Base-by-base conservation (phyloP, 2,113 vertebrate species). In the Orycteropus afer region DNA sequence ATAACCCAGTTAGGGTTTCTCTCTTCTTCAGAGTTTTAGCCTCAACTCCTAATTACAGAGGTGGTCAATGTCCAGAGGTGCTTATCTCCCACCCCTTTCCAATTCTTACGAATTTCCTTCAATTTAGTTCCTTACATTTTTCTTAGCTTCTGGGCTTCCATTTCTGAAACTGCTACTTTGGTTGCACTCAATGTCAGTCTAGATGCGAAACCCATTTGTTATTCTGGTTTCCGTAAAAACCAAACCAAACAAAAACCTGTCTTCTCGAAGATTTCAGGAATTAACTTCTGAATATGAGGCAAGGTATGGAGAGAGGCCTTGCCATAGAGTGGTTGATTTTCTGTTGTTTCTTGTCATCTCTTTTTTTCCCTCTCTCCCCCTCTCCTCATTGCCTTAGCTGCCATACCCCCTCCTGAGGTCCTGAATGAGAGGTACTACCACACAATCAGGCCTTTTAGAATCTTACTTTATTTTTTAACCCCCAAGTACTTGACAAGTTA, bases 131-230 rank as follows among this genome's bases (percentile, higher is more conserved):
- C 45, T 91, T 78, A 61, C 1, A 15, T 12, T 76, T 95, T 76
- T 73, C 78, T 92, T 90, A 79, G 59, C 12, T 86, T 78, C 17
- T 92, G 42, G 67, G 73, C 49, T 95, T 4, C 27, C 42, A 27
- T 91, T 94, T 94, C 78, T 97, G 93, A 78, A 94, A 92, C 51
- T 78, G 40, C 49, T 91, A 42, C 63, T 91, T 89, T 86, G 40
- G n/a, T 87, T 92, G 18, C 7, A 34, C 61, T 61, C 25, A n/a
- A n/a, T 92, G 69, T 96, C 25, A 80, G 55, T 34, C 79, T 45
- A 78, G 76, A 86, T 5, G 0, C 7, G 55, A 91, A 73, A 40
- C 51, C 20, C 3, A n/a, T 8, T 17, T 23, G 2, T 90, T 53
- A 76, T 27, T 42, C 32, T 82, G 17, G 51, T 87, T 57, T 23